Evolutionary conservation across 1,140 invertebrate species (phyloP), one percentile per base, ranked within the genome.

Genomic region (Atta cephalotes): DNA sequence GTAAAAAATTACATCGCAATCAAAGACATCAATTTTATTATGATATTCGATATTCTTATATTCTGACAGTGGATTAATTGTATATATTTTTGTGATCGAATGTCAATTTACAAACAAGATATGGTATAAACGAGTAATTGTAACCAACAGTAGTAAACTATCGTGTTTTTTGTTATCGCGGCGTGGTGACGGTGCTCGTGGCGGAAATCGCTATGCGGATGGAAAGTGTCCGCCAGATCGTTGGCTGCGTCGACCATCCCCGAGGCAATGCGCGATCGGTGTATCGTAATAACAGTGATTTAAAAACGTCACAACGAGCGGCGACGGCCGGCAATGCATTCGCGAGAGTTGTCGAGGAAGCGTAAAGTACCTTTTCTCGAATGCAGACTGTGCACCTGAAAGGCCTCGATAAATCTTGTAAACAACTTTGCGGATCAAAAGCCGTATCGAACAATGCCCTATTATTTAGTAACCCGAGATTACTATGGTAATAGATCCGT

Each of bases 141-240:
- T 92, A 90, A 92, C 89, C 87, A 90, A 90, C 86, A 89, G 60
- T 81, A 31, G 53, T 85, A 62, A 87, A 86, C 45, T 62, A 85
- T 70, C 63, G 21, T 78, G 85, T 85, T 93, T 93, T 93, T 90
- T 71, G 10, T 56, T 21, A 51, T 35, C 63, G 18, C 49, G 63
- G n/a, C 21, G 91, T 87, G 89, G 90, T 82, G 56, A 35, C 25
- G 9, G 72, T 49, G 88, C 89, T 92, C 88, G 78, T 88, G 87
- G 77, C 89, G 89, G 89, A 93, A 93, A 93, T 93, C 88, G 90
- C 88, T 91, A 91, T 89, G 88, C 92, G 74, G 88, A 90, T 91
- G 91, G 92, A 93, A 93, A 93, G 92, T 93, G 89, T 70, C 66
- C 62, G 87, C 76, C 45, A 63, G 77, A 89, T 89, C 80, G 84